Evolutionary conservation across 2,113 vertebrate genomes (phyloP).

Genomic region (Ctenodactylus gundi): DNA sequence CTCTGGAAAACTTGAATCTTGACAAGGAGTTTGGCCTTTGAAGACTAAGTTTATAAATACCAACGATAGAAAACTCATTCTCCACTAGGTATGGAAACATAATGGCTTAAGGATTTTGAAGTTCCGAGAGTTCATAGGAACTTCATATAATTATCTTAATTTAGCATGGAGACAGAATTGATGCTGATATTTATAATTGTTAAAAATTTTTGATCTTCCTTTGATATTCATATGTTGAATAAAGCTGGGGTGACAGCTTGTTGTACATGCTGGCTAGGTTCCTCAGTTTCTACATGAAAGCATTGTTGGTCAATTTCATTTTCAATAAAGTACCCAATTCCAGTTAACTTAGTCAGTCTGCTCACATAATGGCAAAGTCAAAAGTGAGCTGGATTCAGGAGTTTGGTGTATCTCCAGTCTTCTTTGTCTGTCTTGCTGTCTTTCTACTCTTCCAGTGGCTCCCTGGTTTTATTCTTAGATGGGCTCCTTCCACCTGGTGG

Average conservation of each 20-base stretch:
- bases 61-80: background rate
- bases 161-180: background rate
- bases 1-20: background rate
- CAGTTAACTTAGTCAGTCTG: background rate
- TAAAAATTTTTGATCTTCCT: background rate
- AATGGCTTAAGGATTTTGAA: background rate
- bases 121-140: background rate
- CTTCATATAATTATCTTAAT: background rate
- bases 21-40: conserved; percentile 1
- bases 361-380: background rate
- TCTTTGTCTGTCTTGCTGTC: background rate
- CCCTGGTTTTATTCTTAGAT: background rate
- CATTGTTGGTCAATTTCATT: background rate
- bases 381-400: background rate
- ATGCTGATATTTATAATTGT: background rate
- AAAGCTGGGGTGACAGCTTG: background rate
- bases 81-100: background rate
- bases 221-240: background rate
- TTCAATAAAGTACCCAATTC: background rate
- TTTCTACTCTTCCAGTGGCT: background rate
- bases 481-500: background rate
- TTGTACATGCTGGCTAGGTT: background rate
- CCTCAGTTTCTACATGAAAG: background rate
- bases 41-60: conserved; percentile 5
- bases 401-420: background rate